Evolutionary conservation across 2,113 vertebrate genomes (phyloP), one percentile per base, ranked within the genome.

Genomic region (Bothrops jararaca): DNA sequence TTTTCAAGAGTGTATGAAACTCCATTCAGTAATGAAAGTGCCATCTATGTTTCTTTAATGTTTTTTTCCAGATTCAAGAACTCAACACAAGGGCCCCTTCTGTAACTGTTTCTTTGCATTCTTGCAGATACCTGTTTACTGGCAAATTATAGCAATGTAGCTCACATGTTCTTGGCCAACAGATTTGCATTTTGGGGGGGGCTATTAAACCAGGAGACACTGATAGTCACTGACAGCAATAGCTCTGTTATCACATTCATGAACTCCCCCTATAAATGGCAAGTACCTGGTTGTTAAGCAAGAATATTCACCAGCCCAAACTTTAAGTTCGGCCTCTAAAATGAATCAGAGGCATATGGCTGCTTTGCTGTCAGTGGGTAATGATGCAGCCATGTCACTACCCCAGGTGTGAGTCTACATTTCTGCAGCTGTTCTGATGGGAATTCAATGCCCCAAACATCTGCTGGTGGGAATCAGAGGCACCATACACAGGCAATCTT

Each of bases 351-450:
- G 97, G 96, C 98, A 98, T 97, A 97, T 97, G 97, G 97, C 96
- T 97, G 95, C 93, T 97, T 96, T 96, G 97, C 98, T 97, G 96
- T 96, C 29, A 10, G 95, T 97, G 97, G 97, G 97, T 98, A 98
- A 98, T 97, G 97, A 98, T 97, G 97, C 97, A 95, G 97, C 95
- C 96, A 20, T 58, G 5, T 97, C 97, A 60, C 96, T 96, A 96
- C 64, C 97, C 97, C 98, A 98, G 98, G 98, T 98, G 98, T 97
- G 97, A 97, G 97, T 97, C 97, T 97, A 98, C 97, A 97, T 97
- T 97, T 96, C 96, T 96, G 96, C 97, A 98, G 97, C 97, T 98
- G 98, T 98, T 98, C 97, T 98, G 96, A 91, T 97, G 97, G 97
- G 98, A 98, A 93, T 97, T 92, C 96, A 98, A 97, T 96, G 96